Evolutionary conservation across 2,113 vertebrate genomes (phyloP).

Genomic region (Recurvirostra avosetta): DNA sequence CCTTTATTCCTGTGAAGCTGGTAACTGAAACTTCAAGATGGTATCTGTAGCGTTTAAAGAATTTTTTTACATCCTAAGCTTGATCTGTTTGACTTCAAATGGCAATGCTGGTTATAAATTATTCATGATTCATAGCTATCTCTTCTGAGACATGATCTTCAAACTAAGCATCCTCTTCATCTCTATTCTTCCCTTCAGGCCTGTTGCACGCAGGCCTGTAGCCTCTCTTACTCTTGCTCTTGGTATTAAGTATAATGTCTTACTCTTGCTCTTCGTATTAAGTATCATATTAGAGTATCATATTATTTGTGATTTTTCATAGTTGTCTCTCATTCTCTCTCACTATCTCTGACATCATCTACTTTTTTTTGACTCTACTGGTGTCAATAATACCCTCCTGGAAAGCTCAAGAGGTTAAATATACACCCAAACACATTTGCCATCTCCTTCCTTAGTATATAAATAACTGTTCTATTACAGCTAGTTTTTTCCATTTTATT

Average conservation of each 20-base stretch:
- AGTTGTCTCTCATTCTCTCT: not conserved
- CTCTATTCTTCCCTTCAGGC: not conserved
- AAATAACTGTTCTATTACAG: not conserved
- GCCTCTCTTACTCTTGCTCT: not conserved
- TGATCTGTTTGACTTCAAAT: slow-evolving; percentile 20
- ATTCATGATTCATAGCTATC: not conserved
- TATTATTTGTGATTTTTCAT: not conserved
- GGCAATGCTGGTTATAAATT: slow-evolving; percentile 1
- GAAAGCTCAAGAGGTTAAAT: slow-evolving; percentile 3
- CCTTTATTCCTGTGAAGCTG: not conserved
- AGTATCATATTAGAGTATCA: not conserved
- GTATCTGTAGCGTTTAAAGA: not conserved
- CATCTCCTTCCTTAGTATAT: not conserved
- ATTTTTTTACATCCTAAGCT: not conserved
- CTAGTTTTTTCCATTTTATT: not conserved
- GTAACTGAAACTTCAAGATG: not conserved
- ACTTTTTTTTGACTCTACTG: not conserved
- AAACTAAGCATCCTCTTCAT: not conserved
- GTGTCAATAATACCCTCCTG: not conserved
- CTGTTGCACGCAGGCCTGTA: not conserved
- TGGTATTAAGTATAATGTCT: not conserved
- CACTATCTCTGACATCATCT: not conserved
- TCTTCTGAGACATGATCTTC: slow-evolving; percentile 13
- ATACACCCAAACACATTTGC: not conserved
- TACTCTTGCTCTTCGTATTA: not conserved